phyloP scores from a whole-genome alignment of 2,113 vertebrate genomes.

The Pachycephala philippinensis region DNA sequence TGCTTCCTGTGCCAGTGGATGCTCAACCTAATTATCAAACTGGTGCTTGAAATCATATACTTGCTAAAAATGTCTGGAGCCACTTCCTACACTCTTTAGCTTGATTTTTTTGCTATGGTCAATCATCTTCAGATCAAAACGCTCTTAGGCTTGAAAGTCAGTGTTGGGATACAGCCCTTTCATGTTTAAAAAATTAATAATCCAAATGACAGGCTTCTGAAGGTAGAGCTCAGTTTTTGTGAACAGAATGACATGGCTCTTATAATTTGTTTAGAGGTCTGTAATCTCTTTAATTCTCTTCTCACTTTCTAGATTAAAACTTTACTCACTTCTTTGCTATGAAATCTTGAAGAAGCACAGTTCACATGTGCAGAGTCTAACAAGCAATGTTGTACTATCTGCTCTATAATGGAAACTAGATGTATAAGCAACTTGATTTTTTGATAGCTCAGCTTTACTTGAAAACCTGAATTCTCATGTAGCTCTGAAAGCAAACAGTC shows the following conservation, averaged over 20 bases:
- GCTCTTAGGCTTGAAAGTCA: background rate
- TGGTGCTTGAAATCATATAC: background rate
- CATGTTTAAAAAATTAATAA: background rate
- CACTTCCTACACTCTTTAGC: background rate
- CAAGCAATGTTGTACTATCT: background rate
- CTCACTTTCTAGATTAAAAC: background rate
- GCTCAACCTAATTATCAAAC: background rate
- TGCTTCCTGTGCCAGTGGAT: background rate
- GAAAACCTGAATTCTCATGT: background rate
- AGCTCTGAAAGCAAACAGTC: background rate
- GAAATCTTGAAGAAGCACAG: background rate
- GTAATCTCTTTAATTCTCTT: background rate
- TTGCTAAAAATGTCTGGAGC: background rate
- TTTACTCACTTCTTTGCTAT: background rate
- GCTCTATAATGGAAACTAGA: background rate
- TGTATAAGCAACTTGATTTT: background rate
- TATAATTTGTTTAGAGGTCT: background rate
- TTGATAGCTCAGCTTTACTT: background rate
- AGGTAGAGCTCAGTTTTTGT: background rate
- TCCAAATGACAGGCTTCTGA: background rate
- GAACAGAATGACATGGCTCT: background rate
- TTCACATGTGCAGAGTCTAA: background rate
- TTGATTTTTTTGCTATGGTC: background rate
- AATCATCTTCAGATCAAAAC: background rate
- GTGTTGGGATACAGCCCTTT: background rate